Conservation (phyloP, 1,140 invertebrate genomes). For the Pygmarrhopalites habei region DNA sequence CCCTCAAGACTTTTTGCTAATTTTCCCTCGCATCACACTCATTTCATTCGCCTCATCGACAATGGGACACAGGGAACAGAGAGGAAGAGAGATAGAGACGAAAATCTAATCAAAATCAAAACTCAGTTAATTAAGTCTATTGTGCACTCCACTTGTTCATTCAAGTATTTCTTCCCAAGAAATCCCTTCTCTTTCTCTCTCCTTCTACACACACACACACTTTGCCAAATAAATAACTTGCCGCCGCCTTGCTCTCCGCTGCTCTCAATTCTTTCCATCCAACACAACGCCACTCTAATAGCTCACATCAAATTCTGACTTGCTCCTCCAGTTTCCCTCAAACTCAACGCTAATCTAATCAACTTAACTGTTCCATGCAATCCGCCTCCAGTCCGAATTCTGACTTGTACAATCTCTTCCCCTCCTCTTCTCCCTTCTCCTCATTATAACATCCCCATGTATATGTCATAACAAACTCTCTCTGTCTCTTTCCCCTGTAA, state of each 20-base stretch:
- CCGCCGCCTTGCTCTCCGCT: too few species aligned
- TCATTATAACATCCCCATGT: background rate
- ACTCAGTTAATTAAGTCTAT: conserved; percentile 14
- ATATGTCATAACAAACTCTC: background rate
- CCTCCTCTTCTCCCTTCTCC: background rate
- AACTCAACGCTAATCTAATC: background rate
- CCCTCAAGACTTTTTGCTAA: too few species aligned
- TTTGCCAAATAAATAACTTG: too few species aligned
- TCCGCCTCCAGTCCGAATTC: too few species aligned
- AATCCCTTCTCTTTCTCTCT: background rate
- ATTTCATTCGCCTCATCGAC: too few species aligned
- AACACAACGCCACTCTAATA: too few species aligned
- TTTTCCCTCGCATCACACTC: too few species aligned
- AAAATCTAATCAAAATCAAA: conserved; percentile 17
- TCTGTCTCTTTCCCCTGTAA: too few species aligned
- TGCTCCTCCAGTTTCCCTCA: background rate
- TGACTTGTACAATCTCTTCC: too few species aligned
- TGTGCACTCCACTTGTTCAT: background rate
- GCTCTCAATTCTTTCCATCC: background rate
- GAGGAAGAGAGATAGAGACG: background rate
- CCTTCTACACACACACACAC: too few species aligned
- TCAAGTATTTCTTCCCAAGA: background rate
- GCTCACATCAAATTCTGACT: too few species aligned
- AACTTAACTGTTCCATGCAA: conserved; percentile 1
- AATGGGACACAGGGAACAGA: too few species aligned